Conservation (phyloP, 2,797 vertebrate genomes). For the Anguilla pacifica region DNA sequence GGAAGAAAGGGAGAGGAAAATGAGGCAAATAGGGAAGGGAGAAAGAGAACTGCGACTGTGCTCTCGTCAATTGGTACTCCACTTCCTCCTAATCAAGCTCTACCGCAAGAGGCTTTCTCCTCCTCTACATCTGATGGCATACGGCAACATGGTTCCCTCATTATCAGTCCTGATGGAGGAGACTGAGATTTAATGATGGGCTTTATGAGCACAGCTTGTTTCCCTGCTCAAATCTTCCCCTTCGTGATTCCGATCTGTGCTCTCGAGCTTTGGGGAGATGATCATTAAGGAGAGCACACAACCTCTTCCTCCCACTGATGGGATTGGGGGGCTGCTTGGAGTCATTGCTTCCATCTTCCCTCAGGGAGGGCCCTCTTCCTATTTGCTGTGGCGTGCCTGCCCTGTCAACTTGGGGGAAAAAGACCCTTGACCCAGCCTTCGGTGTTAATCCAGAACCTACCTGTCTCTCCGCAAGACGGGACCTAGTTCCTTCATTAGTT, state of each 20-base stretch:
- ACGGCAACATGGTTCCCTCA: background rate
- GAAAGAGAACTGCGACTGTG: too few relatives aligned
- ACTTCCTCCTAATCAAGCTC: background rate
- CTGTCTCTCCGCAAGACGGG: too few relatives aligned
- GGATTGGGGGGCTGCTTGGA: background rate
- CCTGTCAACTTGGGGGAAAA: background rate
- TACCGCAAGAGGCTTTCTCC: background rate
- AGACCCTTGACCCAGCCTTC: background rate
- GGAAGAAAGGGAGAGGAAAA: too few relatives aligned
- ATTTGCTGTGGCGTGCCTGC: background rate
- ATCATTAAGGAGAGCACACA: conserved; percentile 8
- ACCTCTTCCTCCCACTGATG: background rate
- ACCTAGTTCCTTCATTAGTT: background rate
- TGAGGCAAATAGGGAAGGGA: background rate
- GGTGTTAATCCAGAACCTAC: background rate
- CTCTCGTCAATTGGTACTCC: background rate
- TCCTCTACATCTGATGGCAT: background rate
- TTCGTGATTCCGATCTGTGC: background rate
- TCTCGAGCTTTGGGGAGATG: background rate
- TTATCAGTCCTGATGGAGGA: background rate
- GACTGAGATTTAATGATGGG: background rate
- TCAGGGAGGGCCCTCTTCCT: background rate
- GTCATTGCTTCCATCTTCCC: background rate
- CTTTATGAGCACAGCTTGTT: background rate
- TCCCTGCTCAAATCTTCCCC: background rate